Conservation (phyloP, 1,140 invertebrate species). For the Cryptotermes secundus region DNA sequence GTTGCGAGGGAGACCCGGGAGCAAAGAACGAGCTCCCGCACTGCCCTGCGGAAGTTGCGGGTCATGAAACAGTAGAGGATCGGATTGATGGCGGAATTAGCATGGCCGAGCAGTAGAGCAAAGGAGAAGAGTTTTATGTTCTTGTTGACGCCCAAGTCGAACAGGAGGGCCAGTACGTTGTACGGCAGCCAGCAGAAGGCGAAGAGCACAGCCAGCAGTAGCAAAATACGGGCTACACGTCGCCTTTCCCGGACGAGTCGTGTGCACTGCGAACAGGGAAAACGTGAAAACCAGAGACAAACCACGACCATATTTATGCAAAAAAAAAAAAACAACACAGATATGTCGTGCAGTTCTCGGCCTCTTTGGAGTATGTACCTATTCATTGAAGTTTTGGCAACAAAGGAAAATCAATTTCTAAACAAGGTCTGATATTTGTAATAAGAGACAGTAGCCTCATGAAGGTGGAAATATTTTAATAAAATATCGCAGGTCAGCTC, state of each 20-base stretch:
- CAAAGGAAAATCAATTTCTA: too few relatives aligned
- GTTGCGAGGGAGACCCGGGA: constrained; percentile 36
- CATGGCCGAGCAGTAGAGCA: constrained; percentile 62
- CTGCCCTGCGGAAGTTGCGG: constrained; percentile 75
- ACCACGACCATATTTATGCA: too few relatives aligned
- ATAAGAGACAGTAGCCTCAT: too few relatives aligned
- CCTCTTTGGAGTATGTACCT: too few relatives aligned
- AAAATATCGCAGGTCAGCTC: too few relatives aligned
- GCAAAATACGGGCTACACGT: constrained; percentile 70
- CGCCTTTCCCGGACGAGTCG: constrained; percentile 66
- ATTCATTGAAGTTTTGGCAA: too few relatives aligned
- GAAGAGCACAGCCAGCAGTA: constrained; percentile 72
- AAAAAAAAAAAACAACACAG: too few relatives aligned
- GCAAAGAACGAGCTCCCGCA: constrained; percentile 57
- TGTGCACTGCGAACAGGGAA: constrained; percentile 49
- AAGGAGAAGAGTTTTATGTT: constrained; percentile 46
- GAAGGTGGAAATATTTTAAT: too few relatives aligned
- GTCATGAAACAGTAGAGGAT: constrained; percentile 88
- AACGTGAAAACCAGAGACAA: too few relatives aligned
- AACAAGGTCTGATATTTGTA: too few relatives aligned
- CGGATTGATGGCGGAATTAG: constrained; percentile 84
- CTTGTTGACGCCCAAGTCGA: constrained; percentile 48
- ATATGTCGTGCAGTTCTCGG: too few relatives aligned
- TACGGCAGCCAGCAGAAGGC: constrained; percentile 79
- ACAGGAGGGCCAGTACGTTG: constrained; percentile 64